These are phyloP conservation scores for Styela clava DNA, from an alignment of 23 tunicate species.

Conservation along the genomic window DNA sequence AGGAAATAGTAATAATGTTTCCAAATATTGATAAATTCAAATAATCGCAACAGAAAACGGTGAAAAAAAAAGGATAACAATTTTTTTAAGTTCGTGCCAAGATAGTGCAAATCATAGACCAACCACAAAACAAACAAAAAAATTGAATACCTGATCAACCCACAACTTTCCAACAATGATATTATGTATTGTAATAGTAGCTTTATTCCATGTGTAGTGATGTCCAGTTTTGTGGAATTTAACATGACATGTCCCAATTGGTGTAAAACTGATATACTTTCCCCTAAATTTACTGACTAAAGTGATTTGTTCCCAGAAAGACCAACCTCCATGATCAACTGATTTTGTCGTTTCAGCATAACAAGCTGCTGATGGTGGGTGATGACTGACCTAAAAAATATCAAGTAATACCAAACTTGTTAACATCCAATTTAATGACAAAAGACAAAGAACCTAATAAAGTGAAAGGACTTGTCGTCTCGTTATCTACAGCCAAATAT, in stretches of 20 bases:
- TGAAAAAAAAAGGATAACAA: neutral
- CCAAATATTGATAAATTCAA: too few relatives aligned
- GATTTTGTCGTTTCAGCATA: slow-evolving; percentile 56
- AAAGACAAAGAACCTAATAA: too few relatives aligned
- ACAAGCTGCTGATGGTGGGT: slow-evolving; percentile 92
- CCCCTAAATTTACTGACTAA: slow-evolving; percentile 86
- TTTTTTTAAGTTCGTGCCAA: neutral
- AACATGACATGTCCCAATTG: slow-evolving; percentile 74
- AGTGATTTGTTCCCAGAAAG: slow-evolving; percentile 70
- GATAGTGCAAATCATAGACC: neutral
- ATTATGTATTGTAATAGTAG: slow-evolving; percentile 85
- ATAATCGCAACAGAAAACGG: neutral
- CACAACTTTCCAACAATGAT: slow-evolving; percentile 97
- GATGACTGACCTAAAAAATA: slow-evolving; percentile 57
- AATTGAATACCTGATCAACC: slow-evolving; percentile 59
- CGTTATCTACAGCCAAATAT: too few relatives aligned
- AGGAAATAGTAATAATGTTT: too few relatives aligned
- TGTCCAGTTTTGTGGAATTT: slow-evolving; percentile 87
- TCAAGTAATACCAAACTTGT: neutral
- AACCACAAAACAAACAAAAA: too few relatives aligned
- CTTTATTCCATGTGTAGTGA: slow-evolving; percentile 93
- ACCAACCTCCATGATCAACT: slow-evolving; percentile 80
- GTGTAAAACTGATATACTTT: slow-evolving; percentile 79
- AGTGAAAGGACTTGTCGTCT: too few relatives aligned
- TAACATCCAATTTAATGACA: too few relatives aligned